Evolutionary conservation across 2,797 vertebrate species (phyloP), one percentile per base, ranked within the genome.

Genomic region (Scomberomorus guttatus): DNA sequence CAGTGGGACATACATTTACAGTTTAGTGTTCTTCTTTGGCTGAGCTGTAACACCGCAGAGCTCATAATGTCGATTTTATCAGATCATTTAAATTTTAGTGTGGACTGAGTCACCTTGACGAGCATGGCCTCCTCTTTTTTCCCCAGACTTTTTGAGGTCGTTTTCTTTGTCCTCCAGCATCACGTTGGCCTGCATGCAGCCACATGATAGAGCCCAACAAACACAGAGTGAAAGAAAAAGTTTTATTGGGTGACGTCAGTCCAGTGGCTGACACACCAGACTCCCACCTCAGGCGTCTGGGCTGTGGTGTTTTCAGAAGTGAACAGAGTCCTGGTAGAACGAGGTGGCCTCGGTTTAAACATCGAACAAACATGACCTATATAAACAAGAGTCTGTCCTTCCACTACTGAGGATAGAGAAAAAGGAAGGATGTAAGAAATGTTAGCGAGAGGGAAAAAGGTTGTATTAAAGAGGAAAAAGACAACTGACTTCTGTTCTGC

Each of bases 221-320:
- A 66, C 56, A 17, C 48, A 61, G 55, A 61, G 72, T 14, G 46
- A 51, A 72, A n/a, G 25, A 65, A 54, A 61, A 60, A 61, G 24
- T 75, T 71, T 46, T 17, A 59, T 20, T 32, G 44, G 42, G 51
- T 80, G 81, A 84, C 37, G 39, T 81, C 83, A 71, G 39, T 42
- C 2, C 9, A 39, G 46, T 10, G 34, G 69, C 29, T 71, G 72
- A 79, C 66, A 71, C 52, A 29, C 57, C 27, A 58, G 32, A 71
- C 37, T 25, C 52, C 62, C 9, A 55, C 77, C 72, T 71, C 57
- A 59, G 72, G 66, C 51, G 1, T 65, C n/a, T 8, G 54, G 42
- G 95, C 92, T 83, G 94, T 91, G 76, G 96, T 95, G 72, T 97
- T 96, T 87, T 96, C 95, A 2, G 95, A 97, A 89, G 95, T 96